Base-by-base conservation (phyloP, 1,140 invertebrate genomes). In the Antheraea mylitta region DNA sequence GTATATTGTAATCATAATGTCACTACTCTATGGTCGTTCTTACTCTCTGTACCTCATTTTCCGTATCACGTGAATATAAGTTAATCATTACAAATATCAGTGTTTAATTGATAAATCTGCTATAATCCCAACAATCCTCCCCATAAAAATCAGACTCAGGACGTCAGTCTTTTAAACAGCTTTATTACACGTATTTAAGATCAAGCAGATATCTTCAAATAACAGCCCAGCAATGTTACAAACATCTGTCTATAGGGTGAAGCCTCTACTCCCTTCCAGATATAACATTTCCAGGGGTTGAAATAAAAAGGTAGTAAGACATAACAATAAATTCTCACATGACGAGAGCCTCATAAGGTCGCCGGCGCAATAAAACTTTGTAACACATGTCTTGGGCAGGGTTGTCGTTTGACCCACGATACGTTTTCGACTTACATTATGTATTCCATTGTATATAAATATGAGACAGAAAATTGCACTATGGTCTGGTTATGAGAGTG, bases 311-410 rank as follows among this genome's bases (percentile, higher is more conserved):
- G 19, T 71, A 84, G 76, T 82, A 75, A 84, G 82, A 84, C 71
- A 72, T 84, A 76, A 78, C 77, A 79, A 79, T 85, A 85, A 84
- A 86, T 86, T 84, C 77, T 81, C 79, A 79, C 79, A 83, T 84
- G 81, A 84, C 77, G 79, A 80, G 64, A 61, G 64, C 61, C 79
- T 82, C 81, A 78, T 83, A 84, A 81, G 78, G 78, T 78, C 75
- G 70, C 77, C 68, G 66, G 16, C 37, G 67, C 83, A 72, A 80
- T 86, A 86, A 86, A 86, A 79, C 78, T 79, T 79, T 77, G 60
- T 61, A 30, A 61, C 60, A 77, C 75, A 73, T 80, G 75, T 74
- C 72, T 70, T 42, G 53, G 36, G 5, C 61, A 82, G 81, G 81
- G 83, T 48, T 83, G 81, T 9, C 75, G 30, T 13, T 30, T 30